These are phyloP conservation scores for Melanogrammus aeglefinus DNA, from an alignment of 2,797 vertebrate genomes.

Conservation along the genomic window DNA sequence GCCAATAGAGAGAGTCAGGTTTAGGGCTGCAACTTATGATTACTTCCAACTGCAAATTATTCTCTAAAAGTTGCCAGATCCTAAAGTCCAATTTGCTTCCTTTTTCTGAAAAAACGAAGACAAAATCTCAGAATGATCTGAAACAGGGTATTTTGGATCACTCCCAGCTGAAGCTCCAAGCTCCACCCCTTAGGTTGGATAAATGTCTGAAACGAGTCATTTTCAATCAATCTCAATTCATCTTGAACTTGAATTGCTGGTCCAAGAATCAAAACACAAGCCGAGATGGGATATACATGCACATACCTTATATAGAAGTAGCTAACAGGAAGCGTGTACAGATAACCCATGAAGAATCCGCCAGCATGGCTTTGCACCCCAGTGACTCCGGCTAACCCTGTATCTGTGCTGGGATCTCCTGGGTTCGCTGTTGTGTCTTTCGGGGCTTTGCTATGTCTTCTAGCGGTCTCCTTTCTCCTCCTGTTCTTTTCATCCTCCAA, in stretches of 20 bases:
- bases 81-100: background rate
- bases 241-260: slow-evolving; percentile 10
- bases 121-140: background rate
- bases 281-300: slow-evolving; percentile 13
- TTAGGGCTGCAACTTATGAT: background rate
- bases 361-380: slow-evolving; percentile 66
- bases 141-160: background rate
- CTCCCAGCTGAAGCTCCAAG: background rate
- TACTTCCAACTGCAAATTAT: background rate
- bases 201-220: background rate
- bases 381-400: slow-evolving; percentile 43
- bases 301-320: slow-evolving; percentile 16
- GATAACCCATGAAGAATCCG: slow-evolving; percentile 43
- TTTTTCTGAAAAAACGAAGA: background rate
- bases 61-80: background rate
- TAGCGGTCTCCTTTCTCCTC: slow-evolving; percentile 31
- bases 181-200: background rate
- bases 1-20: background rate
- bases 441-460: slow-evolving; percentile 69
- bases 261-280: slow-evolving; percentile 31
- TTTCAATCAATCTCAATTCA: background rate
- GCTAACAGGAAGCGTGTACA: slow-evolving; percentile 47
- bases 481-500: slow-evolving; percentile 63
- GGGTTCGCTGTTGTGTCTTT: slow-evolving; percentile 70
- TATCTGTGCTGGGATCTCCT: slow-evolving; percentile 64